These are phyloP conservation scores for Drosophila mayri DNA, from an alignment of 1,140 invertebrate species.

Conservation along the genomic window DNA sequence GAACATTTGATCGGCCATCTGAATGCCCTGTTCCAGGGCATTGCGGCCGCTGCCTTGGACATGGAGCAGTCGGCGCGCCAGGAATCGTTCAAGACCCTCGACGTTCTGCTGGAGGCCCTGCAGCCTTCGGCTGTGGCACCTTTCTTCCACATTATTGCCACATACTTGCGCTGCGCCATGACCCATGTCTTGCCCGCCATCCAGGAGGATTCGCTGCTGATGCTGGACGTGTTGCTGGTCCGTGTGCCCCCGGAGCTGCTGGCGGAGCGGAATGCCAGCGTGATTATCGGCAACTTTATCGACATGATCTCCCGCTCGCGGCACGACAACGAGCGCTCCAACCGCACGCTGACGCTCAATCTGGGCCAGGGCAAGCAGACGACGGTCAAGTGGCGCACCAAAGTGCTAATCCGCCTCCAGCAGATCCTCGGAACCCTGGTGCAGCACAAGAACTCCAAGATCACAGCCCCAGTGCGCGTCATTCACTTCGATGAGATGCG, in stretches of 20 bases:
- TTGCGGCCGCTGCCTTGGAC: conserved; percentile 90
- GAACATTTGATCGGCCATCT: conserved; percentile 86
- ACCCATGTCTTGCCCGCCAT: conserved; percentile 92
- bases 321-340: conserved; percentile 87
- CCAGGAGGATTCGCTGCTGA: conserved; percentile 92
- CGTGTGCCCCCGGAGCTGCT: conserved; percentile 87
- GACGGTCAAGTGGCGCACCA: conserved; percentile 90
- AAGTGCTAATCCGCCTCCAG: conserved; percentile 89
- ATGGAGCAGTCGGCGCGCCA: conserved; percentile 89
- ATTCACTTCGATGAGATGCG: conserved; percentile 43
- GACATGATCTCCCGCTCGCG: conserved; percentile 91
- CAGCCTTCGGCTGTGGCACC: conserved; percentile 86
- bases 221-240: conserved; percentile 90
- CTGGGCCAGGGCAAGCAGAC: conserved; percentile 88
- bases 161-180: conserved; percentile 94
- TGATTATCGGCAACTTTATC: conserved; percentile 91
- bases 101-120: conserved; percentile 87
- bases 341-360: conserved; percentile 88
- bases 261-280: conserved; percentile 87
- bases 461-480: neutral
- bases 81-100: conserved; percentile 89
- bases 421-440: conserved; percentile 87
- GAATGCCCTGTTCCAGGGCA: conserved; percentile 88
- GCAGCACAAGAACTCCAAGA: conserved; percentile 40
- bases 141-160: conserved; percentile 90